phyloP scores from a whole-genome alignment of 2,113 vertebrate species.

The Myanophis thanlyinensis region DNA sequence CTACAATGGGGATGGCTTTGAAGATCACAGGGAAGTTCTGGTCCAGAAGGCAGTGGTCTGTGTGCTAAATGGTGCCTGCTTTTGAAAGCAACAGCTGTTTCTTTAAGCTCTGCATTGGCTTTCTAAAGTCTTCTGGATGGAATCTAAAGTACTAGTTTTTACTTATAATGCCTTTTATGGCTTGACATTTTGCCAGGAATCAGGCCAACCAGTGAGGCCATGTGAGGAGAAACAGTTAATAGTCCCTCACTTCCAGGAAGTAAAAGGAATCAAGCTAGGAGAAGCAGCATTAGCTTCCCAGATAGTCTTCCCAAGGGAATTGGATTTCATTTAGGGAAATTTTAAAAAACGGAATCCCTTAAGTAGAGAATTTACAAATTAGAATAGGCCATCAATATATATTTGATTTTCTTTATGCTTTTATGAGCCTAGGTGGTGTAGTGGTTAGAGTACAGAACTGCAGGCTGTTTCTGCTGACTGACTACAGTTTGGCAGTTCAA shows the following conservation, averaged over 20 bases:
- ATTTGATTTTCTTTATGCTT: too few relatives aligned
- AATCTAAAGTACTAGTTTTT: background rate
- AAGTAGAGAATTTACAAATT: background rate
- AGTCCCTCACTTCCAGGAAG: background rate
- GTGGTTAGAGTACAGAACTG: too few relatives aligned
- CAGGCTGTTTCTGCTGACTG: too few relatives aligned
- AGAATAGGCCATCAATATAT: background rate
- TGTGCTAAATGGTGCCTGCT: background rate
- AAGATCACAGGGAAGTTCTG: background rate
- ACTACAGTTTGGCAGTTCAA: too few relatives aligned
- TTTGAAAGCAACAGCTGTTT: background rate
- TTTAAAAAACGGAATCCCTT: background rate
- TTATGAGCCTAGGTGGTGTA: too few relatives aligned
- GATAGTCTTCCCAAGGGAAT: background rate
- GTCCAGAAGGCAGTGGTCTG: background rate
- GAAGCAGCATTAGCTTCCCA: background rate
- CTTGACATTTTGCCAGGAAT: background rate
- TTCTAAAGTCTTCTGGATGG: background rate
- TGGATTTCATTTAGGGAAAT: background rate
- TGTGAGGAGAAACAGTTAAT: background rate
- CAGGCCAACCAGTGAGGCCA: background rate
- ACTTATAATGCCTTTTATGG: background rate
- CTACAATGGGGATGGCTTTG: background rate
- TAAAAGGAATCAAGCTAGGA: background rate
- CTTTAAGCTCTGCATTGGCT: background rate